Evolutionary conservation across 2,113 vertebrate species (phyloP), one percentile per base, ranked within the genome.

Genomic region (Electrona antarctica): DNA sequence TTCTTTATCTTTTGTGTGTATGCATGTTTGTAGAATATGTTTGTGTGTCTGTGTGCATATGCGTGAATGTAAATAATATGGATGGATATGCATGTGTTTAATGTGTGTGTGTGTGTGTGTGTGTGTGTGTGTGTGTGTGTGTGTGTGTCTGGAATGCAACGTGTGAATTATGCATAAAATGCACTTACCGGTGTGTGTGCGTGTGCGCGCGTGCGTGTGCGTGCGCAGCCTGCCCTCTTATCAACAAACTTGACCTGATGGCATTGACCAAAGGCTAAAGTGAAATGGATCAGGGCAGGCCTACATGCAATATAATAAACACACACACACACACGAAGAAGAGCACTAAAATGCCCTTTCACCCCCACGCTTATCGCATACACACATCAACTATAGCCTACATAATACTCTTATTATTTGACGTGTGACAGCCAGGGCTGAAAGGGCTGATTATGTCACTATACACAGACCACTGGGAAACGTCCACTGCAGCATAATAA

Each of bases 191-290:
- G 21, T 6, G 52, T 45, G 51, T 12, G 4, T 52, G 51, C 51
- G 13, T 12, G 11, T 52, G 51, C 13, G 51, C 3, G 11, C 10
- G 7, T 52, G 51, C 10, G 51, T 52, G 51, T 52, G 51, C 10
- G 10, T 52, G 51, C 2, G 21, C 21, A 62, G 15, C 14, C 61
- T 49, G 9, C 33, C 80, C 72, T 81, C 82, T 84, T 8, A 76
- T 60, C 79, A 85, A 83, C 81, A 86, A 73, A 67, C 46, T 4
- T 8, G n/a, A 11, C 64, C 1, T 55, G 55, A 41, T 46, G 64
- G 33, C 49, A 55, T 61, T 47, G 33, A 8, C 29, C 60, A 12
- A 12, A 68, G 49, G 74, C 28, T 61, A 28, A 57, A 71, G 51
- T 69, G 49, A 83, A 79, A 82, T 79, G 74, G 57, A 46, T 61